phyloP scores from a whole-genome alignment of 2,113 vertebrate genomes.

The Spizaetus ornatus region DNA sequence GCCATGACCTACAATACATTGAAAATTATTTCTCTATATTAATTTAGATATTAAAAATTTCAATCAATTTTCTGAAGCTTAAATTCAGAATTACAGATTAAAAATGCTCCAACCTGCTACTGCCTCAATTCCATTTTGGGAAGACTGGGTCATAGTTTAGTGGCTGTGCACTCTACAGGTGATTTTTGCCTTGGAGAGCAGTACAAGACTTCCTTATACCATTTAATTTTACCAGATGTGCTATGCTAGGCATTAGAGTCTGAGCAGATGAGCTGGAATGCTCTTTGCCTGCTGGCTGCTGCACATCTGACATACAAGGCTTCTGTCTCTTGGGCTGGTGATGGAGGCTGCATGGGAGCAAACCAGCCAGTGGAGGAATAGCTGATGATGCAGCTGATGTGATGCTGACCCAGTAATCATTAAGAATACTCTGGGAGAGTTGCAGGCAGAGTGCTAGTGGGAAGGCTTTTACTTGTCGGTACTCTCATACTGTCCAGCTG shows the following conservation, averaged over 20 bases:
- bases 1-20: not conserved
- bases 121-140: not conserved
- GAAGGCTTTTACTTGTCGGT: not conserved
- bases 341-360: not conserved
- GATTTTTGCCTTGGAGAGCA: not conserved
- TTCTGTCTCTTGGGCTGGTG: not conserved
- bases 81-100: not conserved
- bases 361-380: not conserved
- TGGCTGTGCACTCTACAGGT: not conserved
- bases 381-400: not conserved
- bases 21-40: slow-evolving; percentile 1
- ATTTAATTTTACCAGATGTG: not conserved
- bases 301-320: not conserved
- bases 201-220: not conserved
- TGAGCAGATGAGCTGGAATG: not conserved
- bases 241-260: not conserved
- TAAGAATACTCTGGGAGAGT: not conserved
- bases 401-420: not conserved
- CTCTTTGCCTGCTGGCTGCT: not conserved
- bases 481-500: not conserved
- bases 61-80: not conserved
- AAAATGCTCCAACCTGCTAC: not conserved
- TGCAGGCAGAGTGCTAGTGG: not conserved
- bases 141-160: not conserved
- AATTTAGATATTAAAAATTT: not conserved